Conservation (phyloP, 2,113 vertebrate genomes). For the Sceloporus undulatus region DNA sequence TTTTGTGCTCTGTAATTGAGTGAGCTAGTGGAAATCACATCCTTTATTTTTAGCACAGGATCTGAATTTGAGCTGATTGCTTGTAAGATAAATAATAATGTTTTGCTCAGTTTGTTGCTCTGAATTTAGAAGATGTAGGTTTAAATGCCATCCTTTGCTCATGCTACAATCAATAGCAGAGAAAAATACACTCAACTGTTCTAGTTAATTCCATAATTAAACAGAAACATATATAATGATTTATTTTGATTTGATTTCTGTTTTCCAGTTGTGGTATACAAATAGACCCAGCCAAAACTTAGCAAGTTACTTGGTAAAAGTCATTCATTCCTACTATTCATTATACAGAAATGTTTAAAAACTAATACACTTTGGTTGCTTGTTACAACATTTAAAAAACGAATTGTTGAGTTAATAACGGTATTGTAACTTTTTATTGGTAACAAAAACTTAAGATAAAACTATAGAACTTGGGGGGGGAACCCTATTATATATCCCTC, state of each 20-base stretch:
- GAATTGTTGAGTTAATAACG: no score
- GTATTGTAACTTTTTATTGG: no score
- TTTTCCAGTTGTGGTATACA: background rate
- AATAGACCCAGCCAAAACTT: no score
- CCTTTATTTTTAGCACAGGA: constrained; percentile 58
- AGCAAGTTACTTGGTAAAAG: no score
- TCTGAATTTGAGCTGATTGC: constrained; percentile 62
- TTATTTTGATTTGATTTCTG: constrained; percentile 22
- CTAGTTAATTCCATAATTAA: background rate
- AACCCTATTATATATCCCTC: no score
- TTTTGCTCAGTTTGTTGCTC: constrained; percentile 44
- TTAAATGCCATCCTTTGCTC: constrained; percentile 7
- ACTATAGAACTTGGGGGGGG: no score
- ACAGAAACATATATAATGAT: constrained; percentile 24
- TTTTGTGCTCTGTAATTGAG: constrained; percentile 63
- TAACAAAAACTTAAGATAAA: no score
- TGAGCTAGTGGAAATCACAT: constrained; percentile 61
- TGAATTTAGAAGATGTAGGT: constrained; percentile 49
- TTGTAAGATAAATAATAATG: constrained; percentile 66
- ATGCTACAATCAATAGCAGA: background rate
- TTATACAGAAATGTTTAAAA: no score
- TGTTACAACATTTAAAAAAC: no score
- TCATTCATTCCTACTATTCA: no score
- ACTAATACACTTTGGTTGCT: no score
- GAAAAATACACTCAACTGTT: background rate